phyloP scores from a whole-genome alignment of 1,140 invertebrate genomes.

The Harpegnathos saltator region DNA sequence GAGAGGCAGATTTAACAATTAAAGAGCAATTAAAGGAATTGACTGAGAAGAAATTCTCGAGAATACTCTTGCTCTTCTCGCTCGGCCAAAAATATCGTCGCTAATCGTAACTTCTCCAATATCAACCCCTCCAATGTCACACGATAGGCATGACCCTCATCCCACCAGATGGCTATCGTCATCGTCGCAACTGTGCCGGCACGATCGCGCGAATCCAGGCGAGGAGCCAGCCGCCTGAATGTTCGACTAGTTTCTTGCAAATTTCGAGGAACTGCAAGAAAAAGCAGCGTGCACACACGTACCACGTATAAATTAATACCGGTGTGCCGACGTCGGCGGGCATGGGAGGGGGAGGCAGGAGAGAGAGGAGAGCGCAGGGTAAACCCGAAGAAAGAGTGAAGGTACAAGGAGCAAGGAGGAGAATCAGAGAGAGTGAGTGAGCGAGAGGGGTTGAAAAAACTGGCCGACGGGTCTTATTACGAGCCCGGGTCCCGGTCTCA shows the following conservation, averaged over 20 bases:
- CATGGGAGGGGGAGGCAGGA: slow-evolving; percentile 16
- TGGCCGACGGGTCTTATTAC: slow-evolving; percentile 86
- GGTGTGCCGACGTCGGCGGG: slow-evolving; percentile 67
- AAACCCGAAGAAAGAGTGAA: slow-evolving; percentile 48
- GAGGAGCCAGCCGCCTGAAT: slow-evolving; percentile 72
- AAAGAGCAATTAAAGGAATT: too few relatives aligned
- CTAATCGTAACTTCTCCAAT: background rate
- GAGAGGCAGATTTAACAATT: too few relatives aligned
- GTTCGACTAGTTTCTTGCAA: slow-evolving; percentile 86
- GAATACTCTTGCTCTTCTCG: too few relatives aligned
- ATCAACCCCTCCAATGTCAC: background rate
- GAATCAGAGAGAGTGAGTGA: slow-evolving; percentile 50
- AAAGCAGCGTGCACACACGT: slow-evolving; percentile 85
- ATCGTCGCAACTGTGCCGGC: background rate
- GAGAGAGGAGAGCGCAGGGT: slow-evolving; percentile 13
- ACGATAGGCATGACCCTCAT: background rate
- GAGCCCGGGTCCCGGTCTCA: slow-evolving; percentile 82
- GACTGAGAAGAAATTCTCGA: too few relatives aligned
- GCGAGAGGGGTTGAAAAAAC: slow-evolving; percentile 80
- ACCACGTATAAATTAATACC: slow-evolving; percentile 86
- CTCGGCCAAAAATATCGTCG: background rate
- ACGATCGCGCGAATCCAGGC: slow-evolving; percentile 55
- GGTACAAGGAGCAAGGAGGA: slow-evolving; percentile 34
- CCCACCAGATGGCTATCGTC: background rate
- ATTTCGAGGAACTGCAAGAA: slow-evolving; percentile 85